Percentiles rank a stretch among this genome's conserved stretches.
Conservation (phyloP, 2,797 vertebrate genomes). For the Catharus ustulatus region DNA sequence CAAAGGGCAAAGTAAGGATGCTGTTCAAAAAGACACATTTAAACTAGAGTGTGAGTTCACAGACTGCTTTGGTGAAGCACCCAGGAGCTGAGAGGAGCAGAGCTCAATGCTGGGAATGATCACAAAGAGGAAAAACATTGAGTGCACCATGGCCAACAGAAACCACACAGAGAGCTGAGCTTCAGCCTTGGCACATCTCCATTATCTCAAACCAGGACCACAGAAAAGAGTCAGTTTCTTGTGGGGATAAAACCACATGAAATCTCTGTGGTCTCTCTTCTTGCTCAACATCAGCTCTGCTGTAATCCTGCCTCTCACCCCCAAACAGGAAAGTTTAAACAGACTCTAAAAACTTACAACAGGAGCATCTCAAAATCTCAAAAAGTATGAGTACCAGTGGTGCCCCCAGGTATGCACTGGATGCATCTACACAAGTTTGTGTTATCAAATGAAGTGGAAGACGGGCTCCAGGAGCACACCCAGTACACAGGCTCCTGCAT, state of each 20-base stretch:
- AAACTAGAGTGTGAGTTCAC: background rate
- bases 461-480: accelerated
- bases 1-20: background rate
- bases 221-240: background rate
- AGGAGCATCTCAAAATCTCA: background rate
- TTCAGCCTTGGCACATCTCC: background rate
- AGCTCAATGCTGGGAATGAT: background rate
- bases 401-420: background rate
- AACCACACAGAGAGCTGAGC: background rate
- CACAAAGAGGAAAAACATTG: background rate
- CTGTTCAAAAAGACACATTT: background rate
- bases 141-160: background rate
- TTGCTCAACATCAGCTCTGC: background rate
- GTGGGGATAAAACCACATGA: background rate
- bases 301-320: background rate
- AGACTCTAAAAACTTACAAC: background rate
- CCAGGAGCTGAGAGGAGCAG: background rate
- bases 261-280: background rate
- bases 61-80: background rate
- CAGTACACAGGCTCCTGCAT: background rate
- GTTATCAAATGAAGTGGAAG: background rate
- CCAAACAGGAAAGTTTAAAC: background rate
- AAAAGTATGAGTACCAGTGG: background rate
- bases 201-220: background rate
- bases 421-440: background rate